Evolutionary conservation across 2,113 vertebrate species (phyloP).

Genomic region (Eclectus roratus): DNA sequence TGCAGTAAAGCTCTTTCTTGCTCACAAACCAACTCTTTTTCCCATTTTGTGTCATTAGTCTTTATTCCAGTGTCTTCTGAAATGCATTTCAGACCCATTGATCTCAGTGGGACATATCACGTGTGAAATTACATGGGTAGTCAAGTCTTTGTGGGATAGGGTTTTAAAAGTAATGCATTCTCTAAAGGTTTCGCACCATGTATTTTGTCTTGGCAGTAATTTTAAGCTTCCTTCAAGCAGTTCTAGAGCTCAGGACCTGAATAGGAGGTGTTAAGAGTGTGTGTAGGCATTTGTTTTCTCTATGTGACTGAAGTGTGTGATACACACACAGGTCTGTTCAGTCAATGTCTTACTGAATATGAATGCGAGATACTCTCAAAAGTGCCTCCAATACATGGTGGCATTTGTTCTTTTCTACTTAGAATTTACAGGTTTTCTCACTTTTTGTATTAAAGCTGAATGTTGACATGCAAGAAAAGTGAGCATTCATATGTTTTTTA

Average conservation of each 20-base stretch:
- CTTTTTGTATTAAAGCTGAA: not conserved
- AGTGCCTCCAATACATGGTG: accelerated
- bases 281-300: slow-evolving; percentile 25
- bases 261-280: not conserved
- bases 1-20: not conserved
- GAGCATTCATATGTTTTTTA: not conserved
- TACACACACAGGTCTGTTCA: not conserved
- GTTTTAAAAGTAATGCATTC: not conserved
- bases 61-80: not conserved
- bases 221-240: not conserved
- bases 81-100: not conserved
- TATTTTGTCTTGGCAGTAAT: not conserved
- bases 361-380: not conserved
- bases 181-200: not conserved
- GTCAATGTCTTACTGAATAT: not conserved
- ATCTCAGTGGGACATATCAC: not conserved
- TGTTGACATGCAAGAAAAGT: not conserved
- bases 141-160: not conserved
- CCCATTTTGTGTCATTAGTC: not conserved
- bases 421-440: not conserved
- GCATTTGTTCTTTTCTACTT: not conserved
- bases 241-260: not conserved
- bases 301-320: not conserved
- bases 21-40: not conserved
- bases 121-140: not conserved